A percentile compares a stretch with the other conserved stretches of the same genome.
Conservation (phyloP, 2,797 vertebrate genomes). For the Scleropages formosus region DNA sequence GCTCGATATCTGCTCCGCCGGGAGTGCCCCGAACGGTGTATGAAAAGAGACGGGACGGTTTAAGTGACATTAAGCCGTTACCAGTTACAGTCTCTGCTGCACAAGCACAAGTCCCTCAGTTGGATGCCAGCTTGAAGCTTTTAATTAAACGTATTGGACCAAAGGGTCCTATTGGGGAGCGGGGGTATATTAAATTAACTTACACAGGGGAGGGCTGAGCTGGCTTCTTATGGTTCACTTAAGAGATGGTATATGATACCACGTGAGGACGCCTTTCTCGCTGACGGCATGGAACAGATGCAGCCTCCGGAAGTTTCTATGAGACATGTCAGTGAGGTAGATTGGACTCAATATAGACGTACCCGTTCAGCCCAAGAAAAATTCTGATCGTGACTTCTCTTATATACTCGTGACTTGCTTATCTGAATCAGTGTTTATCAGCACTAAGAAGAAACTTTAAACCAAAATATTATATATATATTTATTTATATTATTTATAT, state of each 20-base stretch:
- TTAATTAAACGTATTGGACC: slow-evolving; percentile 16
- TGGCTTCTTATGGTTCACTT: slow-evolving; percentile 12
- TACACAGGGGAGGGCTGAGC: slow-evolving; percentile 2
- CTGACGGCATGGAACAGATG: not conserved
- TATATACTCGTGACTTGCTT: too few species aligned
- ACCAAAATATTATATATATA: too few species aligned
- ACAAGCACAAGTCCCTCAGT: slow-evolving; percentile 12
- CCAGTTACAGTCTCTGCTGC: not conserved
- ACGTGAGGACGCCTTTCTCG: not conserved
- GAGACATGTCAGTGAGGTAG: too few species aligned
- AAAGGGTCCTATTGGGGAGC: not conserved
- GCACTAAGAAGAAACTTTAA: too few species aligned
- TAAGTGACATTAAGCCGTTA: slow-evolving; percentile 15
- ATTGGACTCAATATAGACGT: too few species aligned
- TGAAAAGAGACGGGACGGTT: not conserved
- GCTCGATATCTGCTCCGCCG: not conserved
- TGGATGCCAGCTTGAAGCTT: not conserved
- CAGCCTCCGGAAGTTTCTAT: too few species aligned
- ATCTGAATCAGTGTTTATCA: too few species aligned
- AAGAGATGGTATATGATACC: slow-evolving; percentile 9
- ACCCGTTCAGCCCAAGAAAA: too few species aligned
- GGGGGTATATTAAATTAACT: not conserved
- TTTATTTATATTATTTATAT: too few species aligned
- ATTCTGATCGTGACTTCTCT: too few species aligned
- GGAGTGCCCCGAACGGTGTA: not conserved